phyloP scores from a whole-genome alignment of 2,888 invertebrate genomes.

The Brachyptera putata region DNA sequence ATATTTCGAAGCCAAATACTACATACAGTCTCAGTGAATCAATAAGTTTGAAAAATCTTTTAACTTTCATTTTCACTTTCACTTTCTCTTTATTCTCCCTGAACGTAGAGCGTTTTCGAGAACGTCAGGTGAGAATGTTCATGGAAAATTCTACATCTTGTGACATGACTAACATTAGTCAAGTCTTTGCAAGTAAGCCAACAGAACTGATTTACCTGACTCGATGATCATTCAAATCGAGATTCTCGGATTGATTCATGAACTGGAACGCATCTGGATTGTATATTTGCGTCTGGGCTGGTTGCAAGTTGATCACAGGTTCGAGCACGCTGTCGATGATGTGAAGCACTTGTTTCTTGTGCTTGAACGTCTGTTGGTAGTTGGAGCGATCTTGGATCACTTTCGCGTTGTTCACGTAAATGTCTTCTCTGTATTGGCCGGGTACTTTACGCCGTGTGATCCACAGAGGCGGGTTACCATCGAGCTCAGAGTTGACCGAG shows the following conservation, averaged over 20 bases:
- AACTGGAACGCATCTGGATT: slow-evolving; percentile 81
- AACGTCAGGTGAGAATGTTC: no score
- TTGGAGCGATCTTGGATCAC: slow-evolving; percentile 65
- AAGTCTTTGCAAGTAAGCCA: no score
- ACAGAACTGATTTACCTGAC: slow-evolving; percentile 71
- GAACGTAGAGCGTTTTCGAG: no score
- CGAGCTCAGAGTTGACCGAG: slow-evolving; percentile 70
- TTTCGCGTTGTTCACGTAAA: slow-evolving; percentile 84
- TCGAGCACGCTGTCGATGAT: slow-evolving; percentile 83
- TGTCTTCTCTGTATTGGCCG: slow-evolving; percentile 59
- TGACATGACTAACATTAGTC: no score
- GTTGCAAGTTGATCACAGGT: slow-evolving; percentile 56
- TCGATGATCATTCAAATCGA: slow-evolving; percentile 67
- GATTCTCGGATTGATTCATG: slow-evolving; percentile 69
- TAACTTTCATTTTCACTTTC: no score
- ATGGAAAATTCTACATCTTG: no score
- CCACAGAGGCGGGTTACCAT: slow-evolving; percentile 83
- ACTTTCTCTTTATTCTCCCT: no score
- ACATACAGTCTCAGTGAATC: no score
- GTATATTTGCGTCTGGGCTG: slow-evolving; percentile 60
- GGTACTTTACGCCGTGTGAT: slow-evolving; percentile 61
- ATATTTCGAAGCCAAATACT: no score
- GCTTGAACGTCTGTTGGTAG: slow-evolving; percentile 47
- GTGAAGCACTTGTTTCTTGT: slow-evolving; percentile 72
- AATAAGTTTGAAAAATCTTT: no score